A percentile compares a stretch with the other conserved stretches of the same genome.
These are phyloP conservation scores for Gambelia wislizenii DNA, from an alignment of 2,797 vertebrate species.

Conservation along the genomic window DNA sequence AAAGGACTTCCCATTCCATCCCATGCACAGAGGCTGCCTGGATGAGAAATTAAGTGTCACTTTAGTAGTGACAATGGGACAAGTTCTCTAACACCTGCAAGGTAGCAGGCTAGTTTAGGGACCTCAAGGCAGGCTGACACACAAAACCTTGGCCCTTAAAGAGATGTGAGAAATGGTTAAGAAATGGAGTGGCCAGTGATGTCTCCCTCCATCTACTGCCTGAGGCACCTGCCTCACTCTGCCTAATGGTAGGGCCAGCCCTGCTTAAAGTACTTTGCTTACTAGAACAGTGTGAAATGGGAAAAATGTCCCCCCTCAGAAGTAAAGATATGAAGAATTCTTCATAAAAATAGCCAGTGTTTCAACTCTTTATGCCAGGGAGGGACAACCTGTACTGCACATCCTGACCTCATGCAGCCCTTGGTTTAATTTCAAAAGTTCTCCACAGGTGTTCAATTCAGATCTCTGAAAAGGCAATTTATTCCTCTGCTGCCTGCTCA, in stretches of 20 bases:
- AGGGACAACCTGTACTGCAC: too few relatives aligned
- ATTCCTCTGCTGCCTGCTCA: too few relatives aligned
- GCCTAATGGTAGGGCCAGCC: too few relatives aligned
- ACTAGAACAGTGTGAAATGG: not conserved
- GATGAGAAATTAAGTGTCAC: not conserved
- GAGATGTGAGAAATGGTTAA: not conserved
- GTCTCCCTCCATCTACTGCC: too few relatives aligned
- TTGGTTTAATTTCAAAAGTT: not conserved
- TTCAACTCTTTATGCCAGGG: too few relatives aligned
- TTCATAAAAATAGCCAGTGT: not conserved
- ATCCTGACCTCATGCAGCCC: too few relatives aligned
- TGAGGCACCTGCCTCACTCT: too few relatives aligned
- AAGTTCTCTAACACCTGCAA: not conserved
- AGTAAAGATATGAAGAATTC: not conserved
- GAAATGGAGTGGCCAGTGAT: too few relatives aligned
- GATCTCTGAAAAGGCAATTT: too few relatives aligned
- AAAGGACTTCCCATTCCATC: not conserved
- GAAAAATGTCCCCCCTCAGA: not conserved
- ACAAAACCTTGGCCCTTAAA: not conserved
- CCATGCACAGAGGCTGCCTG: not conserved
- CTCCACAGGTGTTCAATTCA: too few relatives aligned
- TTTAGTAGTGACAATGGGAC: not conserved
- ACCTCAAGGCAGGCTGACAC: not conserved
- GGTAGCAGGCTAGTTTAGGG: not conserved
- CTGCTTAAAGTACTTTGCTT: not conserved